Base-by-base conservation (phyloP, 2,797 vertebrate genomes). In the Enteromius thamalakanensis region DNA sequence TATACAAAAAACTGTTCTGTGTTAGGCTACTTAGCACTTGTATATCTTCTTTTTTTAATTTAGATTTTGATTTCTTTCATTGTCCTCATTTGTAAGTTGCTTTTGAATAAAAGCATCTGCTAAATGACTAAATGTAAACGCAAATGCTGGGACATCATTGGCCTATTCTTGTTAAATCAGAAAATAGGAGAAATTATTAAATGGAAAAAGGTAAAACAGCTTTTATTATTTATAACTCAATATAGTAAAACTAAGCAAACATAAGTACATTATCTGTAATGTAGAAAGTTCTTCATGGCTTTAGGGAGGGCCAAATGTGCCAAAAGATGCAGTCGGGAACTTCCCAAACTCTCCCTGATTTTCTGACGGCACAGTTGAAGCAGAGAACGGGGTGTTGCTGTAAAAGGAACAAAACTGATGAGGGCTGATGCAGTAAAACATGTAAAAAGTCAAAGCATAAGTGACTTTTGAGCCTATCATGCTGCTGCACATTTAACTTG, bases 301-400 rank as follows among this genome's bases (percentile, higher is more conserved):
- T 91, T 96, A 76, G 97, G 98, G 86, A 99, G 81, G 80, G 96
- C 97, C 10, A 99, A 96, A 76, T 96, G 95, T 67, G 95, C 93
- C 69, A 99, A 92, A 40, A 98, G 96, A 84, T 96, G 95, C 37
- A 99, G 92, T 84, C 96, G 92, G 51, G 95, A 89, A 45, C 94
- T 94, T 84, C 97, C 97, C 6, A 98, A 90, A 78, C 91, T 95
- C 81, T 86, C 94, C 85, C 97, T 94, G 92, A 99, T 97, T 88
- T 93, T 84, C 75, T 97, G 95, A 85, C 97, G 95, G 85, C 97
- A 99, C 58, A 97, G 91, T 85, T 97, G 97, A 88, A 93, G 95
- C 69, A 99, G 95, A 85, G 95, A 94, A 55, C 95, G 93, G 0
- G 97, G 98, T 2, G 95, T 96, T 0, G 95, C 98, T 98, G 83